Conservation (phyloP, 2,113 vertebrate genomes). For the Tamias sibiricus region DNA sequence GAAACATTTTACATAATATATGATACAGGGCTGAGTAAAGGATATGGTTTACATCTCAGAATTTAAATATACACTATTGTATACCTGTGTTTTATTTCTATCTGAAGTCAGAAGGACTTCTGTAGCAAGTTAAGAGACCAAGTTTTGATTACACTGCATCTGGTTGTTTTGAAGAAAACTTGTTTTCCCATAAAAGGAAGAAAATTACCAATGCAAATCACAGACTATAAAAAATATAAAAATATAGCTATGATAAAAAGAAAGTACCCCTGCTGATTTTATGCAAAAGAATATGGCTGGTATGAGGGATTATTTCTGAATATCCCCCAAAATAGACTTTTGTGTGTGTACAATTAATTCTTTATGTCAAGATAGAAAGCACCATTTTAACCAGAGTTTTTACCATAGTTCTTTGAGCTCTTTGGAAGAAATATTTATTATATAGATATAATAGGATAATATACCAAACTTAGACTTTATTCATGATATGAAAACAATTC, state of each 20-base stretch:
- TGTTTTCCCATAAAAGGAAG: constrained; percentile 68
- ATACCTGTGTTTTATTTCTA: constrained; percentile 12
- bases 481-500: constrained; percentile 46
- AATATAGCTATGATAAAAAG: constrained; percentile 70
- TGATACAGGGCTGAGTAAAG: not conserved
- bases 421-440: constrained; percentile 44
- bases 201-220: constrained; percentile 74
- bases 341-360: constrained; percentile 58
- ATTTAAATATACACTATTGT: not conserved
- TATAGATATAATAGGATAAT: constrained; percentile 36
- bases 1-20: not conserved
- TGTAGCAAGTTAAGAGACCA: constrained; percentile 49
- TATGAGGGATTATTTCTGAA: constrained; percentile 49
- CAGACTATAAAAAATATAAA: constrained; percentile 68
- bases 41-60: not conserved
- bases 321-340: constrained; percentile 26
- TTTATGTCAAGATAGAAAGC: constrained; percentile 41
- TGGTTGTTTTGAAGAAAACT: constrained; percentile 69
- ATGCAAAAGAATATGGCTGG: not conserved
- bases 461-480: constrained; percentile 10
- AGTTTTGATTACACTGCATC: constrained; percentile 69
- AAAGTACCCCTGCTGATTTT: constrained; percentile 56
- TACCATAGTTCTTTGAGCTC: not conserved
- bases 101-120: constrained; percentile 14
- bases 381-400: constrained; percentile 45